Conservation (phyloP, 1,140 invertebrate species). For the Thaumatotibia leucotreta region DNA sequence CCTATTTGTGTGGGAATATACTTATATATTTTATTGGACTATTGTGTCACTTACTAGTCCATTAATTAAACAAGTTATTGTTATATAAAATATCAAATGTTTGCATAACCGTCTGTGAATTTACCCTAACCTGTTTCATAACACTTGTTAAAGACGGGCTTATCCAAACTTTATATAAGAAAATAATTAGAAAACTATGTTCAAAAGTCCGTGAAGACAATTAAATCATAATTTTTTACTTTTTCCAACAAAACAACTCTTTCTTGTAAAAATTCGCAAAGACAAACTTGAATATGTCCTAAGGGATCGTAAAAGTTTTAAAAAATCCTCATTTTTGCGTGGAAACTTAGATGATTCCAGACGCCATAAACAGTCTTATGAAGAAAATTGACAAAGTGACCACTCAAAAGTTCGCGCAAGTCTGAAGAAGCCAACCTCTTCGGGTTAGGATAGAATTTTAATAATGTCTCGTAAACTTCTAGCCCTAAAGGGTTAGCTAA, state of each 20-base stretch:
- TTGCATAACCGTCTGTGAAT: no score
- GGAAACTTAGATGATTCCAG: not conserved
- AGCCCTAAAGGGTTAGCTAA: not conserved
- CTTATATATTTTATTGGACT: no score
- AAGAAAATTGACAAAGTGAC: not conserved
- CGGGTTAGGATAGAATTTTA: not conserved
- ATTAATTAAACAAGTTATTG: no score
- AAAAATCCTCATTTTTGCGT: not conserved
- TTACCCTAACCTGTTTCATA: no score
- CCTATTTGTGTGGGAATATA: no score
- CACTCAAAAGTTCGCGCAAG: not conserved
- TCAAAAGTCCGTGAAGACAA: not conserved
- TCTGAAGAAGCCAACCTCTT: not conserved
- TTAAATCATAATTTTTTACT: no score
- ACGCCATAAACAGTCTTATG: not conserved
- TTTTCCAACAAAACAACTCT: not conserved
- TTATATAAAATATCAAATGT: no score
- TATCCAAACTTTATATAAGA: no score
- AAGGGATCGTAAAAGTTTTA: not conserved
- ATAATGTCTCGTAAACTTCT: not conserved
- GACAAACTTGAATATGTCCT: not conserved
- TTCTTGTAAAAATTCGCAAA: not conserved
- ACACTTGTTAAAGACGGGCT: no score
- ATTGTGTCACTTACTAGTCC: no score
- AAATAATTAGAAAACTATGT: no score